Base-by-base conservation (phyloP, 2,888 invertebrate species). In the Calliphora vomitoria region DNA sequence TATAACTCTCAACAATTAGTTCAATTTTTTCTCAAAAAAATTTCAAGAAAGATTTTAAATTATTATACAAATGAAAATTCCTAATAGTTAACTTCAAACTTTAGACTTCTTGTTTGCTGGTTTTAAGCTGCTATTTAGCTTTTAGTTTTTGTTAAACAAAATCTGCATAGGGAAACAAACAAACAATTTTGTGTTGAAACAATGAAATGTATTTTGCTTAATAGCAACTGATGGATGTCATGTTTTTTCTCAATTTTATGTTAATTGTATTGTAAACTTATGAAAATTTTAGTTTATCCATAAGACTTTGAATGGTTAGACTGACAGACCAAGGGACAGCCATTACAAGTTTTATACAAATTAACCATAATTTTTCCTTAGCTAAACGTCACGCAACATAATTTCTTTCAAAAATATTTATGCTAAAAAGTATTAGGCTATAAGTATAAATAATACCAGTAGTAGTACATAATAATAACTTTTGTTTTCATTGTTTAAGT, bases 331-430 rank as follows among this genome's bases (percentile, higher is more conserved):
- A 11, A 20, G 18, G 18, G 66, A 18, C 50, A 79, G 31, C 6
- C 18, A 25, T 15, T 69, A 64, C n/a, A 53, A 31, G 5, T 78
- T 76, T 74, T 69, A 64, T 47, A 18, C 10, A 87, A 85, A 82
- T 87, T 69, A 82, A 79, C 6, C 62, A 79, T 20, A 79, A 74
- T 82, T 87, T n/a, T 80, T 82, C 72, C 82, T 58, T 82, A 71
- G 81, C 82, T 79, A n/a, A 82, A 58, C 79, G 85, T 82, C 85
- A 87, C 82, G 87, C 87, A 85, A 82, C 71, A 72, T 60, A 82
- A 80, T 79, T 84, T 81, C 76, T 84, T 81, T 66, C 18, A 71
- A 58, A 68, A 18, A 60, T 72, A 38, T 64, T 64, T 53, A 13
- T 44, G 58, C 41, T 13, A 8, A 15, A 41, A 41, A 44, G 62